Evolutionary conservation across 2,888 invertebrate species (phyloP).

Genomic region (Amblyteles armatorius): DNA sequence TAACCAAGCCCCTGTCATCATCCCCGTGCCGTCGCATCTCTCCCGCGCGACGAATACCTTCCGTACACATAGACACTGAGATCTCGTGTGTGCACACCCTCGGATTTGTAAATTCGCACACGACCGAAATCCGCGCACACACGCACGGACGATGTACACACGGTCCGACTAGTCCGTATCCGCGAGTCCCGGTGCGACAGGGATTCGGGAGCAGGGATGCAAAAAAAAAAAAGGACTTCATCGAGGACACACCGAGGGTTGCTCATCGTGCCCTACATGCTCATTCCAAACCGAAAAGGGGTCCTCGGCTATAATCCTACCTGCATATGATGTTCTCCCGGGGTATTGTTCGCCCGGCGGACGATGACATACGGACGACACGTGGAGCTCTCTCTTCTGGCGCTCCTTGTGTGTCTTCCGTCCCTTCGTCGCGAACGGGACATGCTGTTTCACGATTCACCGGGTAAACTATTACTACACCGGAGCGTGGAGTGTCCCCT

Average conservation of each 20-base stretch:
- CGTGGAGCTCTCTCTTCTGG: conserved; percentile 57
- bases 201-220: conserved; percentile 68
- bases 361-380: conserved; percentile 77
- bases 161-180: conserved; percentile 20
- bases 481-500: conserved; percentile 2
- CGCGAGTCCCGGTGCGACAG: conserved; percentile 57
- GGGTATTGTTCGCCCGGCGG: conserved; percentile 77
- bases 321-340: conserved; percentile 83
- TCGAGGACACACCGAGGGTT: conserved; percentile 72
- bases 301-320: conserved; percentile 83
- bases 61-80: conserved; percentile 18
- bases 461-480: conserved; percentile 19
- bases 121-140: neutral
- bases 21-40: conserved; percentile 24
- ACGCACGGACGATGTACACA: conserved; percentile 5
- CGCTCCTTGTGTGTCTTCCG: conserved; percentile 46
- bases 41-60: conserved; percentile 20
- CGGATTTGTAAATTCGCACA: conserved; percentile 49
- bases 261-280: conserved; percentile 64
- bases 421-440: conserved; percentile 57
- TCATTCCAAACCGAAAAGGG: conserved; percentile 79
- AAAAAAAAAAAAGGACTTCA: conserved; percentile 69
- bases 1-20: conserved; percentile 71
- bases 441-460: conserved; percentile 53
- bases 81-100: conserved; percentile 10